Evolutionary conservation across 2,888 invertebrate species (phyloP), one percentile per base, ranked within the genome.

Genomic region (Eledona agricola): DNA sequence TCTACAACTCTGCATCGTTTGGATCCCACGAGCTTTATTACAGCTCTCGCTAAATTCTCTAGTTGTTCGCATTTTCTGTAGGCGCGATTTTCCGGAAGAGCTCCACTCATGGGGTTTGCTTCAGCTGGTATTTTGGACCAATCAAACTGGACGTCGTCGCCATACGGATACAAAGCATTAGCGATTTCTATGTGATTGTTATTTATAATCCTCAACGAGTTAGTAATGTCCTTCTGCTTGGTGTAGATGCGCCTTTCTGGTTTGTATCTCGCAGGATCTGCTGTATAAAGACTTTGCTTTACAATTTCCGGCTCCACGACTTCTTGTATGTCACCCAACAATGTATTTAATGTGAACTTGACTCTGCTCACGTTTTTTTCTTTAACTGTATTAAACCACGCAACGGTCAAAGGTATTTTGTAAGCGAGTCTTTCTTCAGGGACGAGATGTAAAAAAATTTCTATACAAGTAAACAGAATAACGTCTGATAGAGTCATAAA

Each of bases 21-120:
- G 5, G 53, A 38, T 17, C 49, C 49, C 0, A 89, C 88, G 47
- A 94, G 76, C 43, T 83, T 81, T n/a, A 88, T 72, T 0, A 90
- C 88, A 16, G 92, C 88, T 65, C 86, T 83, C 9, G 86, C 85
- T 62, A 96, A 78, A 73, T 90, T 95, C 74, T 93, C 89, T 22
- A 96, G 73, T 71, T 96, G 96, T 61, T 93, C 86, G 19, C 88
- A 86, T 78, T 96, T 96, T 37, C 93, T 81, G 9, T 79, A 76
- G 4, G 89, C 79, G 47, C 96, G 83, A 15, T 82, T 80, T 60
- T 81, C 78, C 0, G 96, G 96, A 42, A 96, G 77, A 28, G 89
- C 84, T 0, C 93, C 93, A 49, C 87, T 32, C 63, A 81, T 81
- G 2, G 93, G 94, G 67, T 87, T 87, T 0, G 88, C 88, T 6